phyloP scores from a whole-genome alignment of 2,888 invertebrate species.

The Plebejus anna region DNA sequence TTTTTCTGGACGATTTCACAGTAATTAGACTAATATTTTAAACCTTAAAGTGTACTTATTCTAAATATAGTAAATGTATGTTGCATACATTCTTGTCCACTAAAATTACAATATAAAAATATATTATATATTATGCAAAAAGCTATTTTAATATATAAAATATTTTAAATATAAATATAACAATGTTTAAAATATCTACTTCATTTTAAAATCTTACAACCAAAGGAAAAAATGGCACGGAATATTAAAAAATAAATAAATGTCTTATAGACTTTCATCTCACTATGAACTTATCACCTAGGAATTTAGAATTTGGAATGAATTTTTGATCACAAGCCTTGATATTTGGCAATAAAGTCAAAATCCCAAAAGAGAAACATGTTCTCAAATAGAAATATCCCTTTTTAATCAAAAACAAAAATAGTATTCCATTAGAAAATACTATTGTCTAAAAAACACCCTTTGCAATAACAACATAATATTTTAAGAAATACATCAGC shows the following conservation, averaged over 20 bases:
- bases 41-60: background rate
- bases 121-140: conserved; percentile 10
- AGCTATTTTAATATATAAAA: background rate
- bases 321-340: conserved; percentile 71
- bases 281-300: conserved; percentile 35
- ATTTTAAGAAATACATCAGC: background rate
- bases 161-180: background rate
- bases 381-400: background rate
- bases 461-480: background rate
- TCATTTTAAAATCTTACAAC: background rate
- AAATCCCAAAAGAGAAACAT: conserved; percentile 7
- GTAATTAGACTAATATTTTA: conserved; percentile 7
- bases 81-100: background rate
- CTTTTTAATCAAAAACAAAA: background rate
- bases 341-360: conserved; percentile 32
- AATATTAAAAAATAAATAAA: conserved; percentile 10
- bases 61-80: conserved; percentile 12
- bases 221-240: conserved; percentile 16
- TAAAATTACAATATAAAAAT: background rate
- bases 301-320: conserved; percentile 60
- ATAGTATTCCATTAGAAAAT: background rate
- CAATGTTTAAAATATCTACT: background rate
- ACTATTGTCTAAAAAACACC: background rate
- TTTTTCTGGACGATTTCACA: background rate
- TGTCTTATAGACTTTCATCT: conserved; percentile 28